A percentile compares a stretch with the other conserved stretches of the same genome.
phyloP scores from a whole-genome alignment of 2,888 invertebrate species.

The Neoaliturus tenellus region DNA sequence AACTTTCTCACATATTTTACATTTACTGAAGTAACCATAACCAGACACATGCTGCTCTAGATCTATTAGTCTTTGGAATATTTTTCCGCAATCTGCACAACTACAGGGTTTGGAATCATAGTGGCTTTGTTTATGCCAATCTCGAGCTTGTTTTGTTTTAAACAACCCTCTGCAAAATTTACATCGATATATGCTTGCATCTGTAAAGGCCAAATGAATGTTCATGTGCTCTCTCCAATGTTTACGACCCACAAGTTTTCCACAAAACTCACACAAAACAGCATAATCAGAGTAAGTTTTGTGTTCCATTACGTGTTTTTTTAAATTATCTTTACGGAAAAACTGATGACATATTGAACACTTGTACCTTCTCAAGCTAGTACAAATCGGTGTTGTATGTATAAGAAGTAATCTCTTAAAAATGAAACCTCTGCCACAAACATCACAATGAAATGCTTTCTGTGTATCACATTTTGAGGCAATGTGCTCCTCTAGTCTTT shows the following conservation, averaged over 20 bases:
- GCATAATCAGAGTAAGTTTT: neutral
- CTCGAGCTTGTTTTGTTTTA: neutral
- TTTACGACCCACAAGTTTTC: neutral
- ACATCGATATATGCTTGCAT: neutral
- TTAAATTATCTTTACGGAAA: neutral
- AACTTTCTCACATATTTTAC: neutral
- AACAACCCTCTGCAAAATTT: neutral
- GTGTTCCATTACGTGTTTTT: neutral
- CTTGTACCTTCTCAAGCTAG: neutral
- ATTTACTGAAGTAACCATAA: neutral
- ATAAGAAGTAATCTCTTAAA: neutral
- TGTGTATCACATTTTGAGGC: constrained; percentile 12
- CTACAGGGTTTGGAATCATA: neutral
- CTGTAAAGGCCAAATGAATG: neutral
- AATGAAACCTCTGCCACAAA: neutral
- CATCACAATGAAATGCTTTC: neutral
- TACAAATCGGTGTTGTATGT: constrained; percentile 10
- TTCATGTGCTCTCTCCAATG: neutral
- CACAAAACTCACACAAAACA: constrained; percentile 23
- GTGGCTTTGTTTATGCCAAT: neutral
- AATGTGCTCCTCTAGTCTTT: neutral
- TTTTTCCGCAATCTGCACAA: constrained; percentile 10
- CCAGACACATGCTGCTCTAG: neutral
- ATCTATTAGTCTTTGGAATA: neutral
- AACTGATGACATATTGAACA: neutral